These are phyloP conservation scores for Hemibagrus guttatus DNA, from an alignment of 2,797 vertebrate species.

Conservation along the genomic window DNA sequence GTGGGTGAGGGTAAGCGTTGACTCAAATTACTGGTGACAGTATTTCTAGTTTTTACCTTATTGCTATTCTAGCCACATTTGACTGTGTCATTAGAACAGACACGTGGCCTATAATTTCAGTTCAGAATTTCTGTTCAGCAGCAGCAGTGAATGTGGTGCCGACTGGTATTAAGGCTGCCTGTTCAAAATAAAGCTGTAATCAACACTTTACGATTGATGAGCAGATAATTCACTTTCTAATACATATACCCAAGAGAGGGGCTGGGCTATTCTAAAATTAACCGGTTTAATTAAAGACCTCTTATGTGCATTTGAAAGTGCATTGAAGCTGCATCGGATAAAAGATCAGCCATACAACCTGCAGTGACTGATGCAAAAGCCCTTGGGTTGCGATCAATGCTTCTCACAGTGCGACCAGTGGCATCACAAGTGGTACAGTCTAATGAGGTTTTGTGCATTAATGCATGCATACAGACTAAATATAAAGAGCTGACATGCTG, in stretches of 20 bases:
- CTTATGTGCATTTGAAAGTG: neutral
- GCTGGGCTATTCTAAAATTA: neutral
- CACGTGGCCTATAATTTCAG: neutral
- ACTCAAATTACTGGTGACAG: neutral
- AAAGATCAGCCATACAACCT: neutral
- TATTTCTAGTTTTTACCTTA: neutral
- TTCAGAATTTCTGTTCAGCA: neutral
- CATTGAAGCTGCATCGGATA: neutral
- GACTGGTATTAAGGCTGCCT: neutral
- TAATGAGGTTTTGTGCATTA: neutral
- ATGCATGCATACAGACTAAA: neutral
- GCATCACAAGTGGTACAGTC: neutral
- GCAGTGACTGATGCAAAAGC: neutral
- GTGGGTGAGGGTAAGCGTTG: neutral
- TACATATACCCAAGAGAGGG: neutral
- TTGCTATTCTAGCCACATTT: neutral
- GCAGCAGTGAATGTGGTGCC: neutral
- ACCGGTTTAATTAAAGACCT: neutral
- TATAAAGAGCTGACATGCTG: slow-evolving; percentile 7
- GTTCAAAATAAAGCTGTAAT: slow-evolving; percentile 1
- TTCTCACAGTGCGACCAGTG: neutral
- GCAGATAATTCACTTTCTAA: neutral
- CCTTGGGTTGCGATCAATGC: neutral
- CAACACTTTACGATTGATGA: neutral
- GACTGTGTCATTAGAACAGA: neutral